Evolutionary conservation across 2,113 vertebrate genomes (phyloP).

Genomic region (Collichthys lucidus): DNA sequence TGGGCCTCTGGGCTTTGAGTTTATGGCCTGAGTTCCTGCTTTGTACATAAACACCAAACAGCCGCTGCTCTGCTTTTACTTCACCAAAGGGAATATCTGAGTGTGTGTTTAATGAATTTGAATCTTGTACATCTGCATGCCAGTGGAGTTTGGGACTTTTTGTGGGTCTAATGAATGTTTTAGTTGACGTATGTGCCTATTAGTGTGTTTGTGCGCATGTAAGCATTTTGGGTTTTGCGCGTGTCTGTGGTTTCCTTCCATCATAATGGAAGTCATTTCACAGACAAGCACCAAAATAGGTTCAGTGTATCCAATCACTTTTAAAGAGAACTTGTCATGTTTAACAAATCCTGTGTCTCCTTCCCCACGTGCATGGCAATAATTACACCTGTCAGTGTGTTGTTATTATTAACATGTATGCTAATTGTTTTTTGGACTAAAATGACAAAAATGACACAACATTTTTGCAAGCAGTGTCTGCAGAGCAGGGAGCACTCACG

Average conservation of each 20-base stretch:
- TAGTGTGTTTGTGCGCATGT: slow-evolving; percentile 15
- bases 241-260: slow-evolving; percentile 17
- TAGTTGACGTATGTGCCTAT: slow-evolving; percentile 31
- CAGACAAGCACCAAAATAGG: slow-evolving; percentile 28
- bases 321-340: slow-evolving; percentile 40
- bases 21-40: slow-evolving; percentile 60
- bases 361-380: slow-evolving; percentile 15
- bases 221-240: slow-evolving; percentile 26
- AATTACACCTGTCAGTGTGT: slow-evolving; percentile 16
- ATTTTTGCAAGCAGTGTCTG: slow-evolving; percentile 19
- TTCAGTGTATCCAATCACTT: slow-evolving; percentile 12
- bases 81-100: slow-evolving; percentile 46
- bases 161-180: slow-evolving; percentile 50
- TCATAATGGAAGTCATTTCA: slow-evolving; percentile 47
- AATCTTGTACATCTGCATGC: slow-evolving; percentile 21
- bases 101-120: slow-evolving; percentile 40
- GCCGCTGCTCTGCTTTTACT: slow-evolving; percentile 42
- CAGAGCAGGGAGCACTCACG: slow-evolving; percentile 9
- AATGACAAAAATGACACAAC: slow-evolving; percentile 34
- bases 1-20: slow-evolving; percentile 43
- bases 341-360: slow-evolving; percentile 2
- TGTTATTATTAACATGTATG: slow-evolving; percentile 15
- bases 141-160: slow-evolving; percentile 26
- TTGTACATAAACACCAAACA: slow-evolving; percentile 70
- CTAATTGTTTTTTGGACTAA: slow-evolving; percentile 18